Percentiles rank a stretch among this genome's conserved stretches.
phyloP scores from a whole-genome alignment of 2,113 vertebrate species.

The Synchiropus splendidus region DNA sequence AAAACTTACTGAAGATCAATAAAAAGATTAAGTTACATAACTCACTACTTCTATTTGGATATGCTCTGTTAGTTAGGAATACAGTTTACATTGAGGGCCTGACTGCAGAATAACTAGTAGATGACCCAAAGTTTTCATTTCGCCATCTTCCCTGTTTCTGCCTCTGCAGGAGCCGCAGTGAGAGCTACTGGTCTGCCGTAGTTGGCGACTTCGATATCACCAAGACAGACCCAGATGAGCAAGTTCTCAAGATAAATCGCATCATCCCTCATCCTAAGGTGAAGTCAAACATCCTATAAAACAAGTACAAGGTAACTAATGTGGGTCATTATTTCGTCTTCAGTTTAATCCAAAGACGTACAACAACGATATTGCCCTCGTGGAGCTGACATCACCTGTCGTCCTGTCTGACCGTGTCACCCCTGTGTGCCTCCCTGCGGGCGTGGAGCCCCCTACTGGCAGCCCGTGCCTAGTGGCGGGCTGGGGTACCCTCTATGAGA shows the following conservation, averaged over 20 bases:
- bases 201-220: conserved; percentile 78
- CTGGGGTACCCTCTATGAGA: conserved; percentile 90
- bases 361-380: conserved; percentile 83
- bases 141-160: background rate
- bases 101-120: too few relatives aligned
- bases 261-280: conserved; percentile 91
- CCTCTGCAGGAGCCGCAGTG: conserved; percentile 69
- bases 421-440: conserved; percentile 80
- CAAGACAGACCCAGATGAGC: conserved; percentile 67
- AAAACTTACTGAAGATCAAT: too few relatives aligned
- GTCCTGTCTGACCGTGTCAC: conserved; percentile 53
- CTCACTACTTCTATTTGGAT: too few relatives aligned
- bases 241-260: conserved; percentile 75
- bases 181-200: conserved; percentile 82
- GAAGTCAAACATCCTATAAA: too few relatives aligned
- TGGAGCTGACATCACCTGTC: conserved; percentile 77
- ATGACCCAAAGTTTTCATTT: too few relatives aligned
- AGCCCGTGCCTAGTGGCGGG: conserved; percentile 81
- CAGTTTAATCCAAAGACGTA: conserved; percentile 92
- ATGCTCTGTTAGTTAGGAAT: too few relatives aligned
- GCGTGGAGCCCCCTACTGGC: conserved; percentile 70
- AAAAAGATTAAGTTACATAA: too few relatives aligned
- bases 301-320: too few relatives aligned
- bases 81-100: too few relatives aligned
- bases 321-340: conserved; percentile 19